These are phyloP conservation scores for Mimumesa dahlbomi DNA, from an alignment of 2,888 invertebrate species.

Conservation along the genomic window DNA sequence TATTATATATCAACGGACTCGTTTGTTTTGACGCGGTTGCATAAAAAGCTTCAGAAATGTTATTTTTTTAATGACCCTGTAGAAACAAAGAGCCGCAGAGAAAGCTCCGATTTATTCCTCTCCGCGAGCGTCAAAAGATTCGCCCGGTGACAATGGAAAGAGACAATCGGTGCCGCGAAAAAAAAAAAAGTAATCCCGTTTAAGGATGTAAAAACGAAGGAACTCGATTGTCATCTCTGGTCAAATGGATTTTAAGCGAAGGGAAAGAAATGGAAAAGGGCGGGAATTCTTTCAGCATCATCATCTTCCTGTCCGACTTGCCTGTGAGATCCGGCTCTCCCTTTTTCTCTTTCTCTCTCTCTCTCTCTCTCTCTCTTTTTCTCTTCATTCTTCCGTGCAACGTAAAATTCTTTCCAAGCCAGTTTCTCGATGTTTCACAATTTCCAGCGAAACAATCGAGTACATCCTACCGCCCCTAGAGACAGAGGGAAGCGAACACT, in stretches of 20 bases:
- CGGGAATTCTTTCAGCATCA: slow-evolving; percentile 32
- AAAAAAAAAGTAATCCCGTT: slow-evolving; percentile 13
- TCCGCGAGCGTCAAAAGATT: no score
- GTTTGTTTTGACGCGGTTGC: no score
- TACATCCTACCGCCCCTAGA: slow-evolving; percentile 60
- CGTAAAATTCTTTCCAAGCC: slow-evolving; percentile 35
- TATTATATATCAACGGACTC: no score
- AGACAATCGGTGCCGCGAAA: slow-evolving; percentile 5
- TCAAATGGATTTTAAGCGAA: slow-evolving; percentile 27
- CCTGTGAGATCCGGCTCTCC: slow-evolving; percentile 11
- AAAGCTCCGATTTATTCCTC: no score
- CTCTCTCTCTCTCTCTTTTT: slow-evolving; percentile 13
- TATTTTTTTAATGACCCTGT: no score
- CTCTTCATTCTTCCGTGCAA: slow-evolving; percentile 12
- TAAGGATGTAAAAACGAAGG: slow-evolving; percentile 32
- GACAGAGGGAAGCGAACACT: slow-evolving; percentile 48
- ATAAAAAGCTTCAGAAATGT: no score
- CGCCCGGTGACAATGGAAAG: no score
- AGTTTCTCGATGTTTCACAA: slow-evolving; percentile 64
- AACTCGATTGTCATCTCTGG: slow-evolving; percentile 70
- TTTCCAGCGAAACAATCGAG: slow-evolving; percentile 70
- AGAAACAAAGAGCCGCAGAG: no score
- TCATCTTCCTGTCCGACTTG: slow-evolving; percentile 6
- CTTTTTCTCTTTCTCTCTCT: slow-evolving; percentile 20
- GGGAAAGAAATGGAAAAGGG: background rate